phyloP scores from a whole-genome alignment of 2,888 invertebrate species.

The Caenorhabditis doughertyi region DNA sequence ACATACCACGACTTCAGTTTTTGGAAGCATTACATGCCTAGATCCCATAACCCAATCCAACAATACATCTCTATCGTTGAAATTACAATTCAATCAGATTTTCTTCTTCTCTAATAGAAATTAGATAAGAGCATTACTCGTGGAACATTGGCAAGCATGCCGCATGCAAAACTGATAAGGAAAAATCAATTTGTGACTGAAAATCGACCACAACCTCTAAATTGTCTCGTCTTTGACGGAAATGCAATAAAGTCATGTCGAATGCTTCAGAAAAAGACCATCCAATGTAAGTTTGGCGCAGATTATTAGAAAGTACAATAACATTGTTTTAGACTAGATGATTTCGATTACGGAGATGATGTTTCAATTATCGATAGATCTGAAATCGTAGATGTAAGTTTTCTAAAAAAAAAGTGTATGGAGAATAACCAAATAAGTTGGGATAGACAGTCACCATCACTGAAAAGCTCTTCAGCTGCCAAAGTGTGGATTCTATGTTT shows the following conservation, averaged over 20 bases:
- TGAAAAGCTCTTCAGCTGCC: too few relatives aligned
- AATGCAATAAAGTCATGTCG: constrained; percentile 49
- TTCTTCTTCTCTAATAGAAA: not conserved
- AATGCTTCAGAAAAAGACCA: constrained; percentile 32
- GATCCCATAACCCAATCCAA: constrained; percentile 9
- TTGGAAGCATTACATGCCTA: too few relatives aligned
- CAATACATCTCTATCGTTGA: constrained; percentile 5
- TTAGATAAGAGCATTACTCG: constrained; percentile 55
- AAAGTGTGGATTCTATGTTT: too few relatives aligned
- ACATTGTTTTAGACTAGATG: constrained; percentile 8
- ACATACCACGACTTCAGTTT: too few relatives aligned
- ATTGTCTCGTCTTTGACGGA: constrained; percentile 12
- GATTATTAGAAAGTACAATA: not conserved
- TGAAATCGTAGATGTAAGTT: constrained; percentile 40
- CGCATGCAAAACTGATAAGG: constrained; percentile 42
- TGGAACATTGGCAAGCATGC: constrained; percentile 55
- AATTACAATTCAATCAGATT: not conserved
- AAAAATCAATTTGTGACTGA: constrained; percentile 57
- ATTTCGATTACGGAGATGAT: constrained; percentile 59
- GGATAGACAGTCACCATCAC: too few relatives aligned
- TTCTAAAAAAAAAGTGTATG: not conserved
- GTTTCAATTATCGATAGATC: constrained; percentile 63
- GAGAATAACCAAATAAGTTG: too few relatives aligned
- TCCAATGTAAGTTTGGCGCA: constrained; percentile 6
- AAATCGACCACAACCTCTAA: constrained; percentile 29